Base-by-base conservation (phyloP, 1,140 invertebrate species). In the Procambarus virginalis region DNA sequence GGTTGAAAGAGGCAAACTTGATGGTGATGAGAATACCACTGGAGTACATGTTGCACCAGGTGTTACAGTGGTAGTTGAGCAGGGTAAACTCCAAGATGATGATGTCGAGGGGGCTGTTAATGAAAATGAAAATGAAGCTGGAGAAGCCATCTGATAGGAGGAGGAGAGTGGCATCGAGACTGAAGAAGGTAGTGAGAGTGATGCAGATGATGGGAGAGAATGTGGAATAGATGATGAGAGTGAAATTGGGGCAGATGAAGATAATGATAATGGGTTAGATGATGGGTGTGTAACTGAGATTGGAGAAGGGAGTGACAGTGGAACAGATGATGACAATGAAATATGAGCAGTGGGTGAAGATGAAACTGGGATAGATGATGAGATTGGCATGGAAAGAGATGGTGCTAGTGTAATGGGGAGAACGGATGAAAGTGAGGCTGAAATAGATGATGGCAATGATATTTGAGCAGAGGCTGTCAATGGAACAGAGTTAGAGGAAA, bases 121-220 rank as follows among this genome's bases (percentile, higher is more conserved):
- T 34, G 88, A 89, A 78, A 89, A 89, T n/a, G 88, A 89, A 68
- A 89, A 89, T 12, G 60, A 58, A 22, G 86, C 75, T 34, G 86
- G 86, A 48, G 77, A 80, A 20, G 60, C 78, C 12, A 87, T 70
- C 22, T 87, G 85, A 80, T 87, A 79, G 3, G 86, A 64, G 9
- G 86, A 55, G 2, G 78, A n/a, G 2, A 80, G 3, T 5, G 78
- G 60, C 51, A 55, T n/a, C 8, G 49, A 48, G 20, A 80, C 78
- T 6, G 78, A 81, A 22, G 79, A 84, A 14, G 81, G 3, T 55
- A 70, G 64, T 55, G 83, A 76, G 70, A 20, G 70, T 45, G 84
- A 45, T 17, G 12, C 49, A 46, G 84, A 60, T 17, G 70, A 85
- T 60, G 84, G 55, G 6, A 76, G 10, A 14, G 84, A 64, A 0